phyloP scores from a whole-genome alignment of 2,113 vertebrate species.

The Tenrec ecaudatus region DNA sequence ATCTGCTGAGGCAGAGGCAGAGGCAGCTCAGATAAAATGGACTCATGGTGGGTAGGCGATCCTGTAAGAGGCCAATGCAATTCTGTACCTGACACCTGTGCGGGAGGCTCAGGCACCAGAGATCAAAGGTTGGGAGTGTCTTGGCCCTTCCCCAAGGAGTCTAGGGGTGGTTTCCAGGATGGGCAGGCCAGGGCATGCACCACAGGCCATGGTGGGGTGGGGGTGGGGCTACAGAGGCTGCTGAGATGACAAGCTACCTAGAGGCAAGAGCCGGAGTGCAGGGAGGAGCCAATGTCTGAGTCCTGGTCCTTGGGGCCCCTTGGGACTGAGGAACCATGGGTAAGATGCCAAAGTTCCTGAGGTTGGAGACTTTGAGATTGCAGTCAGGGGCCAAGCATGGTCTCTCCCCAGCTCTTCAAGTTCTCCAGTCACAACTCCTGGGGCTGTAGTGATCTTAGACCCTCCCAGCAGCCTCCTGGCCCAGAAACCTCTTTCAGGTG shows the following conservation, averaged over 20 bases:
- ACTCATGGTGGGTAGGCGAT: background rate
- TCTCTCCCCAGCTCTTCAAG: slow-evolving; percentile 84
- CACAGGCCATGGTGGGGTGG: background rate
- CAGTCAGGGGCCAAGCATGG: slow-evolving; percentile 67
- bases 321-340: slow-evolving; percentile 91
- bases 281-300: slow-evolving; percentile 84
- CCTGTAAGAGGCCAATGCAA: slow-evolving; percentile 4
- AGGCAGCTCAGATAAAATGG: background rate
- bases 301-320: slow-evolving; percentile 83
- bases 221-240: background rate
- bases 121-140: slow-evolving; percentile 42
- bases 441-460: slow-evolving; percentile 64
- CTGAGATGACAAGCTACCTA: background rate
- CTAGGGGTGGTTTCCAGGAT: slow-evolving; percentile 82
- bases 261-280: background rate
- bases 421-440: slow-evolving; percentile 88
- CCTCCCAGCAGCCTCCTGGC: slow-evolving; percentile 80
- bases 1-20: background rate
- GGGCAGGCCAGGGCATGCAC: background rate
- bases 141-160: slow-evolving; percentile 89
- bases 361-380: slow-evolving; percentile 88
- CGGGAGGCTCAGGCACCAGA: background rate
- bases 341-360: slow-evolving; percentile 96
- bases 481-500: slow-evolving; percentile 89
- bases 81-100: background rate